Evolutionary conservation across 2,888 invertebrate genomes (phyloP).

Genomic region (Amphipoea lucens): DNA sequence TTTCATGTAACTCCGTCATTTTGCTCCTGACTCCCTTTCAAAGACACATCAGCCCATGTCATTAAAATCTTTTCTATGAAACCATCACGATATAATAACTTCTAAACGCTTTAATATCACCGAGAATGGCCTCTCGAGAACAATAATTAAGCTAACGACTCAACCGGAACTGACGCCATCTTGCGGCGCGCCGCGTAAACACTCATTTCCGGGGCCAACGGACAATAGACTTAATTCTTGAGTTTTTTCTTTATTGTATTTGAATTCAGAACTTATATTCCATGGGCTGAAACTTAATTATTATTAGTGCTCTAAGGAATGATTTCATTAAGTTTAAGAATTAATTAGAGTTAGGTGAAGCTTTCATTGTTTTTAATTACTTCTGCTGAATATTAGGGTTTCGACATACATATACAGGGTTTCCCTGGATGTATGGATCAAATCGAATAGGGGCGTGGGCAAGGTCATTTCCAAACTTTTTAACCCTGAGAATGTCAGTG

Average conservation of each 20-base stretch:
- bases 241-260: conserved; percentile 48
- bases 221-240: conserved; percentile 57
- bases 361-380: background rate
- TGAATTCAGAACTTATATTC: conserved; percentile 27
- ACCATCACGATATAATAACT: conserved; percentile 34
- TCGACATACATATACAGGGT: too few species aligned
- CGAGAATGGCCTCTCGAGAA: conserved; percentile 47
- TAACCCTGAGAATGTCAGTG: too few species aligned
- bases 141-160: conserved; percentile 72
- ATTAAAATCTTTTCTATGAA: background rate
- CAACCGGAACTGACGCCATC: conserved; percentile 69
- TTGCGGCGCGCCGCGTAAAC: conserved; percentile 67
- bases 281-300: conserved; percentile 22
- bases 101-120: conserved; percentile 45
- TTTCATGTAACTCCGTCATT: background rate
- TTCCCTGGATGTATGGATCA: too few species aligned
- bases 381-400: background rate
- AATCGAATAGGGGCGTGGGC: too few species aligned
- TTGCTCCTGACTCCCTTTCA: too few species aligned
- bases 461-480: too few species aligned
- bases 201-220: conserved; percentile 68
- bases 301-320: background rate
- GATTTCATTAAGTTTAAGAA: conserved; percentile 20
- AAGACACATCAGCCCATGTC: background rate
- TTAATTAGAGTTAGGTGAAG: background rate